Percentiles rank a stretch among this genome's conserved stretches.
Conservation (phyloP, 2,113 vertebrate genomes). For the Psittacus erithacus region DNA sequence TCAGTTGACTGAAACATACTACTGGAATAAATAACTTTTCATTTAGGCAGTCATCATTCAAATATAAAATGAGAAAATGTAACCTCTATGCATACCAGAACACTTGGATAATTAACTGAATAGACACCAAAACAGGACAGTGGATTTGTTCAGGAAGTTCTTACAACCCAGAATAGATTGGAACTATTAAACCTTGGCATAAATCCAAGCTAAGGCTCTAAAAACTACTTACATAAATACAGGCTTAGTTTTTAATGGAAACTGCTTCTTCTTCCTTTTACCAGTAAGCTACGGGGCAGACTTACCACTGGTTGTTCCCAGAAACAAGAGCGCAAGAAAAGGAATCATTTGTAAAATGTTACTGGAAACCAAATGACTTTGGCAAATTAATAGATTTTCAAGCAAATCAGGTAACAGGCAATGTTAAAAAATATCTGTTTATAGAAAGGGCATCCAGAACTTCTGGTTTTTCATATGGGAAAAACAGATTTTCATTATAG, state of each 20-base stretch:
- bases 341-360: not conserved
- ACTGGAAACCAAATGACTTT: conserved; percentile 21
- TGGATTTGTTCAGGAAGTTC: conserved; percentile 17
- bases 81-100: not conserved
- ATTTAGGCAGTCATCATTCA: not conserved
- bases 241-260: conserved; percentile 17
- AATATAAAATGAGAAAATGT: not conserved
- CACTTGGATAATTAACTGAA: not conserved
- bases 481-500: not conserved
- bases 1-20: not conserved
- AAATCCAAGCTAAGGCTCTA: conserved; percentile 29
- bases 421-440: not conserved
- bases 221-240: conserved; percentile 19
- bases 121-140: not conserved
- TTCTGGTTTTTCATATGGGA: not conserved
- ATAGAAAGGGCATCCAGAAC: not conserved
- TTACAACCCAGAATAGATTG: conserved; percentile 1
- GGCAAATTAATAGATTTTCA: not conserved
- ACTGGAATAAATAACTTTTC: not conserved
- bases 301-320: conserved; percentile 9
- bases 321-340: not conserved
- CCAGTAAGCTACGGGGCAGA: not conserved
- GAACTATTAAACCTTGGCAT: conserved; percentile 33
- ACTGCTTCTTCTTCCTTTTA: not conserved
- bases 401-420: not conserved